Evolutionary conservation across 2,888 invertebrate genomes (phyloP), one percentile per base, ranked within the genome.

Genomic region (Tenthredo mesomela): DNA sequence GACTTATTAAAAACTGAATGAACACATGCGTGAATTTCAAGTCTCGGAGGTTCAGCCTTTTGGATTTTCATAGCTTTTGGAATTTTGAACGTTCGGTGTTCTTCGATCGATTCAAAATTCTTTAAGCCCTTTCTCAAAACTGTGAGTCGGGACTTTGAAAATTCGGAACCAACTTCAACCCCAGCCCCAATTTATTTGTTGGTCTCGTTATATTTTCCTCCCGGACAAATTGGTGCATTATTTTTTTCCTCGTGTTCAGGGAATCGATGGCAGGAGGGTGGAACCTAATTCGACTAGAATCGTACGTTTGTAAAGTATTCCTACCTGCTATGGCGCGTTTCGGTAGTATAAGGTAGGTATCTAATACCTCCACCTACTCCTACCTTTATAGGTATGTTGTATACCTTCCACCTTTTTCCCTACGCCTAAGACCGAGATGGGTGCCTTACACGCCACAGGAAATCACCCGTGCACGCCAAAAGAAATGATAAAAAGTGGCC

Each of bases 371-470:
- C 25, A 67, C 67, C 67, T 71, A 47, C 47, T 71, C 2, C 7
- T 4, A 33, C 70, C 70, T 71, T 71, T 10, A 40, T 2, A 12
- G 47, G 47, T 47, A 47, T 12, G 47, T 37, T 37, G 37, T 37
- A 37, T 37, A 21, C 43, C 43, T 73, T 47, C 40, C 21, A 25
- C 47, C 33, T 43, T 47, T 47, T 21, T 21, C 25, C 43, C 70
- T 75, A 85, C 70, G 85, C 85, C 83, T 71, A 82, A 77, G 86
- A 61, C 70, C 75, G 86, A 90, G 89, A 91, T 91, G 90, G 91
- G 89, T 88, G 90, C 89, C 89, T 88, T 89, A 89, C 91, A 92
- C 91, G 91, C 91, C 88, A 91, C 85, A 87, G 87, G 85, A 88
- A 90, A 90, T 89, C 89, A 87, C 87, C 61, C 70, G 21, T 21